Base-by-base conservation (phyloP, 1,140 invertebrate species). In the Pristionchus pacificus region DNA sequence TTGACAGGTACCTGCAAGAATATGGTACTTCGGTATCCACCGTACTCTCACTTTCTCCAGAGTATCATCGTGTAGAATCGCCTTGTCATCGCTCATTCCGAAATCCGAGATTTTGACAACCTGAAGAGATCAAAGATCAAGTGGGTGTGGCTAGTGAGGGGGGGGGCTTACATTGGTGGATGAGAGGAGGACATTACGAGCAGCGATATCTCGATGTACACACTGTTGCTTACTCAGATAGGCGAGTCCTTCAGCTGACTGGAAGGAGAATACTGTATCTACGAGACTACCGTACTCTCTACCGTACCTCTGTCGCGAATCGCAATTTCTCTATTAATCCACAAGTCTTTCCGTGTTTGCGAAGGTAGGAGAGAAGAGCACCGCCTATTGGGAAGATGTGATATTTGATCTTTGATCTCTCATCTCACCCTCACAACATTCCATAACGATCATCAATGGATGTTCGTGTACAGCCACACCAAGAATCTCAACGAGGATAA, bases 21-120 rank as follows among this genome's bases (percentile, higher is more conserved):
- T 24, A 13, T 57, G 19, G 55, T 57, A 19, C 19, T 57, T 57
- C 55, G 19, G 19, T 57, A 19, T 57, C 55, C 24, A 14, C 29
- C 0, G 24, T 24, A 29, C 24, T 19, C 14, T 70, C 84, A 95
- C 93, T 25, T 92, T 95, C 64, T 91, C 94, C 86, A 97, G 97
- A 64, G 92, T 90, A 84, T 98, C 98, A 84, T 97, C 97, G 79
- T 97, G 93, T 77, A 93, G 90, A 69, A 90, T 90, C 79, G 93
- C 90, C 33, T 97, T 90, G 83, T 97, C 93, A 77, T 95, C 88
- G 0, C 95, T 93, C 30, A 98, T 87, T 10, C 95, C 95, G 85
- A 98, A 98, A 85, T 97, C 95, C 0, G 94, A 93, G 78, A 98
- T 97, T 86, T 98, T 98, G 29, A 86, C 74, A 6, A 84, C 84